Evolutionary conservation across 1,140 invertebrate species (phyloP).

Genomic region (Cryptotermes secundus): DNA sequence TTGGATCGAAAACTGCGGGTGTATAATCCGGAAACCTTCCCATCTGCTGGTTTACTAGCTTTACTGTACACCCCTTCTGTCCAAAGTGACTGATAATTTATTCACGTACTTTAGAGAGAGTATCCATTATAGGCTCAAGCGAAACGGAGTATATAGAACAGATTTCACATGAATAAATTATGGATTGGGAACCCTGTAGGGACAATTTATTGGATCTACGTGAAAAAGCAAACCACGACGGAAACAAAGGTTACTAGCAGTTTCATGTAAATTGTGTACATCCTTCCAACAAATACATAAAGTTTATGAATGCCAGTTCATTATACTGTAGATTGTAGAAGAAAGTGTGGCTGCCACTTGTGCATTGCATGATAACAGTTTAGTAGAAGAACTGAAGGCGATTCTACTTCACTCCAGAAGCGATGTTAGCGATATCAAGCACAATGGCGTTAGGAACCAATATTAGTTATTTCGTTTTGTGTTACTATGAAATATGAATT

Average conservation of each 20-base stretch:
- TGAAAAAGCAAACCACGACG: not conserved
- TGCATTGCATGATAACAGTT: no score
- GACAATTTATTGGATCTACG: not conserved
- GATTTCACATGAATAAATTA: slow-evolving; percentile 14
- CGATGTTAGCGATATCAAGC: no score
- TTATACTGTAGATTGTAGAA: no score
- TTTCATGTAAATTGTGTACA: no score
- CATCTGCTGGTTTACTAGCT: not conserved
- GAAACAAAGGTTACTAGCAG: not conserved
- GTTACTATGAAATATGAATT: no score
- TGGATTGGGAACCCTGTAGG: not conserved
- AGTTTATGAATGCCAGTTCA: no score
- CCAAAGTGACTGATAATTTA: slow-evolving; percentile 8
- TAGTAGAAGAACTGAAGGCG: no score
- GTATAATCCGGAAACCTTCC: not conserved
- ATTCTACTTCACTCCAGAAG: no score
- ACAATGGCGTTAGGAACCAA: no score
- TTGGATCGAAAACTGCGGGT: not conserved
- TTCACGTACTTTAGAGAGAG: slow-evolving; percentile 1
- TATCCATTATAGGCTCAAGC: slow-evolving; percentile 10
- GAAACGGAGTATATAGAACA: not conserved
- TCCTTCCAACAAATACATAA: no score
- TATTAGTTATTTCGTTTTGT: no score
- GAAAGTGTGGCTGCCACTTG: no score
- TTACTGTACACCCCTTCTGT: not conserved